Percentiles rank a stretch among this genome's conserved stretches.
phyloP scores from a whole-genome alignment of 2,888 invertebrate species.

The Anticlea derivata region DNA sequence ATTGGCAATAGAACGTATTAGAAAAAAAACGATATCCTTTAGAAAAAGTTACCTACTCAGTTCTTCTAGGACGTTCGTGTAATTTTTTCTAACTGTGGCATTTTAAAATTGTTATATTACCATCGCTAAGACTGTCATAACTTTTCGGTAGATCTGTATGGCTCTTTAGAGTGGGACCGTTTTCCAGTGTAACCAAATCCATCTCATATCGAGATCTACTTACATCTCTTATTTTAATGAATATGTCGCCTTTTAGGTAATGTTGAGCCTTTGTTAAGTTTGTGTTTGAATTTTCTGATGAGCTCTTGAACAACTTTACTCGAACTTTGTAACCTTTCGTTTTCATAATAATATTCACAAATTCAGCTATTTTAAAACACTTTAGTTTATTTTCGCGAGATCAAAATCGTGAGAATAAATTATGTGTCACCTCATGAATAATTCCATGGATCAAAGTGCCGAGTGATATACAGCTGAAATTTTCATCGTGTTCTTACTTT shows the following conservation, averaged over 20 bases:
- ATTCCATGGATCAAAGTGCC: conserved; percentile 5
- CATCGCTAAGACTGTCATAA: conserved; percentile 62
- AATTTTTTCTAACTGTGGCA: conserved; percentile 48
- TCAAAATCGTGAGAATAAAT: conserved; percentile 11
- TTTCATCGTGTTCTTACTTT: conserved; percentile 2
- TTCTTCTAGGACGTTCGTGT: conserved; percentile 21
- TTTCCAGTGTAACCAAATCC: conserved; percentile 49
- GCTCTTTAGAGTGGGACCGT: conserved; percentile 48
- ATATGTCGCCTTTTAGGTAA: conserved; percentile 52
- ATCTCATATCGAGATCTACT: conserved; percentile 42
- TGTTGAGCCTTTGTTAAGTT: conserved; percentile 60
- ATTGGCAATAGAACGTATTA: conserved; percentile 44
- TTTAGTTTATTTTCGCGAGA: conserved; percentile 8
- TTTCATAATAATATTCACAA: conserved; percentile 12
- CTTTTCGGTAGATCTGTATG: conserved; percentile 50
- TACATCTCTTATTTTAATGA: conserved; percentile 44
- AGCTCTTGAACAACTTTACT: conserved; percentile 56
- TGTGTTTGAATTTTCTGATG: conserved; percentile 57
- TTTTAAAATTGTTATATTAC: conserved; percentile 53
- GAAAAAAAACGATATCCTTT: conserved; percentile 34
- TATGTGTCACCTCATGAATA: conserved; percentile 16
- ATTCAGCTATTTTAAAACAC: conserved; percentile 28
- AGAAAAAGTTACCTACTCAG: conserved; percentile 16
- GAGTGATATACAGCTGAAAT: conserved; percentile 14
- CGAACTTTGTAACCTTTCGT: conserved; percentile 15